Conservation (phyloP, 2,113 vertebrate genomes). For the Colinus virginianus region DNA sequence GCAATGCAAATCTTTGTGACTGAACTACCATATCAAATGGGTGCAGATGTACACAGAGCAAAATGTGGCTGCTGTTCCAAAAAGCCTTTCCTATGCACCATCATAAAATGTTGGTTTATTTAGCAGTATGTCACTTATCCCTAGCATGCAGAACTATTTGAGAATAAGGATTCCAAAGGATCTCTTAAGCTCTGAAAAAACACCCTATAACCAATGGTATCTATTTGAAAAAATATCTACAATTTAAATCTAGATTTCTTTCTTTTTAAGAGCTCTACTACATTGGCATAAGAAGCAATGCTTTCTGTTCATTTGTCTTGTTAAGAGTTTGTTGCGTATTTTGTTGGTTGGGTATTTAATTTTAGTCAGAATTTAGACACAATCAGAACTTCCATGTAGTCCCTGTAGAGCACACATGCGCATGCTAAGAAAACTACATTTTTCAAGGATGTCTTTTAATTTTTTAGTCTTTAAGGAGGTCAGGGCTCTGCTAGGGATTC, state of each 20-base stretch:
- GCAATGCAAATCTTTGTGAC: constrained; percentile 41
- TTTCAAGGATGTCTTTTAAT: neutral
- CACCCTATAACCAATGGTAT: neutral
- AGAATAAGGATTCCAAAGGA: constrained; percentile 32
- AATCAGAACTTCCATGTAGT: neutral
- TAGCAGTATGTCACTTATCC: neutral
- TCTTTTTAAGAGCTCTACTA: neutral
- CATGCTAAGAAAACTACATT: neutral
- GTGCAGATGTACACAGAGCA: constrained; percentile 32
- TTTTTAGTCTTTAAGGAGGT: constrained; percentile 44
- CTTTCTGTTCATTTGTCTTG: neutral
- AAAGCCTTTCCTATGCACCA: neutral
- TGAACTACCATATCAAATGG: constrained; percentile 46
- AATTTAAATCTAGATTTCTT: neutral
- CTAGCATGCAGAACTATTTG: neutral
- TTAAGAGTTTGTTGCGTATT: neutral
- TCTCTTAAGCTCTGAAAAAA: neutral
- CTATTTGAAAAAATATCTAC: neutral
- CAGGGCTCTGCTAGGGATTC: constrained; percentile 42
- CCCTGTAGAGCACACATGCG: neutral
- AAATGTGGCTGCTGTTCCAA: constrained; percentile 21
- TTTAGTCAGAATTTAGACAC: neutral
- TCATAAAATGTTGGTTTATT: neutral
- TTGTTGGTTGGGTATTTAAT: neutral
- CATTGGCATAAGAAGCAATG: neutral